These are phyloP conservation scores for Psittacus erithacus DNA, from an alignment of 2,113 vertebrate species.

Conservation along the genomic window DNA sequence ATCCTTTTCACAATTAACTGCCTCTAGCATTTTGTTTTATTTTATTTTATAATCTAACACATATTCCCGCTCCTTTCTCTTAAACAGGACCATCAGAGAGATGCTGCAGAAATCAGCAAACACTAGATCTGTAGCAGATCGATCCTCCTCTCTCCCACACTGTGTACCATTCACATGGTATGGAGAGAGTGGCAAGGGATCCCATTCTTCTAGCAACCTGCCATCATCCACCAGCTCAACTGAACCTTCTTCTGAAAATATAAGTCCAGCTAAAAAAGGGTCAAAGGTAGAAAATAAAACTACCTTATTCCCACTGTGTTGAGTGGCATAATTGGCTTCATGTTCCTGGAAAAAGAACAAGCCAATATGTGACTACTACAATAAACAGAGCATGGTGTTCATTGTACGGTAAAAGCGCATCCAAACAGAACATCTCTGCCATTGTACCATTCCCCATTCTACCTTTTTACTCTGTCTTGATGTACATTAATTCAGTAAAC, in stretches of 20 bases:
- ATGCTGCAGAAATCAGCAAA: constrained; percentile 69
- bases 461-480: constrained; percentile 47
- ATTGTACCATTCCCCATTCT: constrained; percentile 33
- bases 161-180: constrained; percentile 74
- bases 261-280: constrained; percentile 84
- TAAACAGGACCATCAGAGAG: constrained; percentile 70
- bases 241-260: constrained; percentile 82
- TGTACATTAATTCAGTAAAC: constrained; percentile 55
- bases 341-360: constrained; percentile 54
- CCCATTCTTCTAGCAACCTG: constrained; percentile 77
- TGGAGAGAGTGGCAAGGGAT: constrained; percentile 73
- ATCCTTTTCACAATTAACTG: background rate
- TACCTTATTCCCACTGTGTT: constrained; percentile 59
- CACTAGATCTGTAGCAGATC: constrained; percentile 29
- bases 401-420: constrained; percentile 30
- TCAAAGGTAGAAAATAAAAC: constrained; percentile 84
- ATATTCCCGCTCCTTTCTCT: constrained; percentile 19
- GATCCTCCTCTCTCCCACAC: constrained; percentile 65
- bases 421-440: constrained; percentile 34
- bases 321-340: constrained; percentile 66
- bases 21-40: background rate
- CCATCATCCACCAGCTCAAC: constrained; percentile 78
- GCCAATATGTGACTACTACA: constrained; percentile 50
- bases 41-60: constrained; percentile 40
- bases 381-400: constrained; percentile 67